A percentile compares a stretch with the other conserved stretches of the same genome.
phyloP scores from a whole-genome alignment of 2,797 vertebrate species.

The Pterois miles region DNA sequence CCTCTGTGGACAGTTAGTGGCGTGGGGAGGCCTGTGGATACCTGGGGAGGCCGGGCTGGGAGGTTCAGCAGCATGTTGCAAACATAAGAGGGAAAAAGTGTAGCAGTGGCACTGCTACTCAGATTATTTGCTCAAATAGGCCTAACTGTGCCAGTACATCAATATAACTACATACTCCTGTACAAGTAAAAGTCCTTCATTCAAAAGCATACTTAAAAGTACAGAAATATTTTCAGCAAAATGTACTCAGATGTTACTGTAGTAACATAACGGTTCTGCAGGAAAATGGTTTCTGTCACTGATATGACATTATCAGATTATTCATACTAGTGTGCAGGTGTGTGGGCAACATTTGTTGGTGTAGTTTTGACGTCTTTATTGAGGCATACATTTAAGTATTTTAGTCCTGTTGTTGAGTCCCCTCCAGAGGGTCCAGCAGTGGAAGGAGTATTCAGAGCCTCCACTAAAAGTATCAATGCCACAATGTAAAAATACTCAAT shows the following conservation, averaged over 20 bases:
- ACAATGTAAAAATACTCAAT: not conserved
- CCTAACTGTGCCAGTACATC: not conserved
- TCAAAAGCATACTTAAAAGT: not conserved
- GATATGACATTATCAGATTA: not conserved
- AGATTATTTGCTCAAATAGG: not conserved
- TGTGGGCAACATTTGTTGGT: not conserved
- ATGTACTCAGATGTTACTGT: not conserved
- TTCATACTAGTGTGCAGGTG: not conserved
- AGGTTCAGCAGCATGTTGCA: slow-evolving; percentile 27
- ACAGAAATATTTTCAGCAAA: not conserved
- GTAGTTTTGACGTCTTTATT: not conserved
- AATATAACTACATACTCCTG: not conserved
- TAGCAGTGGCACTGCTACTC: not conserved
- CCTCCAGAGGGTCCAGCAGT: not conserved
- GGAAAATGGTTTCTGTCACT: not conserved
- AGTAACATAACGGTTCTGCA: not conserved
- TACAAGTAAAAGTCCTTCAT: not conserved
- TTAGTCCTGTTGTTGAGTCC: too few relatives aligned
- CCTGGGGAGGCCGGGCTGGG: slow-evolving; percentile 51
- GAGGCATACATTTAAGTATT: not conserved
- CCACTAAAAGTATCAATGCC: not conserved
- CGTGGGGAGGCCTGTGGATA: slow-evolving; percentile 66
- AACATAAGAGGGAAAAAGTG: not conserved
- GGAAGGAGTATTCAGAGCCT: not conserved
- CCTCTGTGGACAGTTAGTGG: slow-evolving; percentile 80